phyloP scores from a whole-genome alignment of 2,797 vertebrate genomes.

The Labroides dimidiatus region DNA sequence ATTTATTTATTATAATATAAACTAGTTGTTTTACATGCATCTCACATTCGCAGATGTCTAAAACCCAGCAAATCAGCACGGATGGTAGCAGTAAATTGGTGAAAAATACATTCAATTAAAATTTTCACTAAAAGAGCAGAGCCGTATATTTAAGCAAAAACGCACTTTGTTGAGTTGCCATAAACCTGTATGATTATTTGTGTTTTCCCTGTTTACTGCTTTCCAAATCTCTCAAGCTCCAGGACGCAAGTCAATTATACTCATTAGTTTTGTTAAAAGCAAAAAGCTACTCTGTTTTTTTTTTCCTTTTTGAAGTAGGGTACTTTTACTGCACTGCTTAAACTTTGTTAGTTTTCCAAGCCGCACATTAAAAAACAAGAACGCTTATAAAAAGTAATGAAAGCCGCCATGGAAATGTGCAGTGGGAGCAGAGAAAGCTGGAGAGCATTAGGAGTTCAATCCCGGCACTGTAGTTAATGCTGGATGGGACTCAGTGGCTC shows the following conservation, averaged over 20 bases:
- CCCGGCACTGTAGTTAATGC: slow-evolving; percentile 81
- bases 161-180: slow-evolving; percentile 2
- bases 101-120: background rate
- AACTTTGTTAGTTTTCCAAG: slow-evolving; percentile 79
- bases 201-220: slow-evolving; percentile 36
- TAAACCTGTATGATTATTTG: slow-evolving; percentile 8
- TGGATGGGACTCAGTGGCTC: slow-evolving; percentile 79
- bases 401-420: slow-evolving; percentile 71
- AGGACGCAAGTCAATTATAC: slow-evolving; percentile 56
- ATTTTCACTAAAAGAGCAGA: no score
- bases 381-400: slow-evolving; percentile 79
- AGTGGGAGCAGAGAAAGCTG: slow-evolving; percentile 72
- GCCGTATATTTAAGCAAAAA: background rate
- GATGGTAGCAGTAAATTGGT: background rate
- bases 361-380: slow-evolving; percentile 74
- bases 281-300: slow-evolving; percentile 40
- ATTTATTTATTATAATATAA: no score
- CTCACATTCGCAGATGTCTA: no score
- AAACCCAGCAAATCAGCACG: no score
- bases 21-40: background rate
- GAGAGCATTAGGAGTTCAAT: slow-evolving; percentile 76
- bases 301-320: slow-evolving; percentile 35
- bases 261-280: slow-evolving; percentile 80
- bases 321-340: slow-evolving; percentile 69
- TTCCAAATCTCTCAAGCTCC: slow-evolving; percentile 65